phyloP scores from a whole-genome alignment of 1,140 invertebrate species.

The Leptinotarsa undecemlineata region DNA sequence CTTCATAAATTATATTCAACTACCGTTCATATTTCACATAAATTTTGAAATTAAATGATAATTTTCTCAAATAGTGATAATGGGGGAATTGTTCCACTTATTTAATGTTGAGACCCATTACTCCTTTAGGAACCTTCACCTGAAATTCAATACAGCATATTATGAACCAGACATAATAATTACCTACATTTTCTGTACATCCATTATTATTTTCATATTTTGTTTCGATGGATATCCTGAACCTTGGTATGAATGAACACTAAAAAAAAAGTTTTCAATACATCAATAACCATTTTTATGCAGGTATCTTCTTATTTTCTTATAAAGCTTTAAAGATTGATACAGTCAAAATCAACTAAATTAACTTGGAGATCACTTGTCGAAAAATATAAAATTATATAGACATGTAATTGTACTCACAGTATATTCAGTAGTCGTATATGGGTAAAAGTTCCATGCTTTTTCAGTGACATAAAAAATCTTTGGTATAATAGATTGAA shows the following conservation, averaged over 20 bases:
- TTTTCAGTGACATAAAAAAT: slow-evolving; percentile 94
- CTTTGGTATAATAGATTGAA: slow-evolving; percentile 83
- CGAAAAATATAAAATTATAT: not conserved
- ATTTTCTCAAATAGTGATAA: no score
- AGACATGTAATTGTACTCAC: slow-evolving; percentile 55
- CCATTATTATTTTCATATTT: slow-evolving; percentile 91
- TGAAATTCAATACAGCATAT: no score
- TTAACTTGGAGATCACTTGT: not conserved
- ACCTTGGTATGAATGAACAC: slow-evolving; percentile 92
- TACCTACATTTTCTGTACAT: slow-evolving; percentile 83
- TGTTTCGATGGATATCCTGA: slow-evolving; percentile 85
- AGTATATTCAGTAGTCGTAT: slow-evolving; percentile 81
- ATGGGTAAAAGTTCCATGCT: slow-evolving; percentile 95
- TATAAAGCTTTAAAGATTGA: no score
- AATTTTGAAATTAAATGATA: no score
- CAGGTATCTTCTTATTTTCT: no score
- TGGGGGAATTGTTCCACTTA: no score
- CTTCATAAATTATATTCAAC: no score
- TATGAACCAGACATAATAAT: not conserved
- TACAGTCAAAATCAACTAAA: no score
- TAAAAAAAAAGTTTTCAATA: slow-evolving; percentile 54
- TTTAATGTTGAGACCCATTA: no score
- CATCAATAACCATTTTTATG: no score
- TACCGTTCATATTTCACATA: no score
- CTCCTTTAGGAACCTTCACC: no score